Evolutionary conservation across 2,797 vertebrate species (phyloP).

Genomic region (Galago senegalensis): DNA sequence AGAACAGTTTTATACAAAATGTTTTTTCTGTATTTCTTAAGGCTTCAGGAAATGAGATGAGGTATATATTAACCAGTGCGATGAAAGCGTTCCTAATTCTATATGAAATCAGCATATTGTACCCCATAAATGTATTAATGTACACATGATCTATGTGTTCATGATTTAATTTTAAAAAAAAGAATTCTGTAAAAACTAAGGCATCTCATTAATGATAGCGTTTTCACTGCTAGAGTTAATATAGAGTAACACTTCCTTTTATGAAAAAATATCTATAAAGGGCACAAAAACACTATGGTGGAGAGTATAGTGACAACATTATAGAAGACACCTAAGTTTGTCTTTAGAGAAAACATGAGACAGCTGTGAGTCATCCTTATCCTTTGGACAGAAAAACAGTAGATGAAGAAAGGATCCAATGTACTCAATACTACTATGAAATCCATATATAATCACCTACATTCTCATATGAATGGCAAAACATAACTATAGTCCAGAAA

Average conservation of each 20-base stretch:
- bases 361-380: not conserved
- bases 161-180: not conserved
- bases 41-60: not conserved
- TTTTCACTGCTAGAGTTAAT: not conserved
- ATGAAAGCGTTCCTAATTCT: too few relatives aligned
- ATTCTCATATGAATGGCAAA: too few relatives aligned
- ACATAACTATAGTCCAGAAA: too few relatives aligned
- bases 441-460: too few relatives aligned
- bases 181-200: constrained; percentile 32
- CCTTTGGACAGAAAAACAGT: not conserved
- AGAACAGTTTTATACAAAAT: not conserved
- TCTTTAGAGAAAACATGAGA: not conserved
- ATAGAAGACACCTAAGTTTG: not conserved
- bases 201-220: not conserved
- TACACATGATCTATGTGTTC: too few relatives aligned
- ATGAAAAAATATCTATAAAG: constrained; percentile 11
- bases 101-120: too few relatives aligned
- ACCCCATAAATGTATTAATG: too few relatives aligned
- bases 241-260: not conserved
- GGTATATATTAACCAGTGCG: too few relatives aligned
- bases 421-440: too few relatives aligned
- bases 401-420: not conserved
- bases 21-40: not conserved
- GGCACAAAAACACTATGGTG: not conserved
- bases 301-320: not conserved